Evolutionary conservation across 2,113 vertebrate species (phyloP).

Genomic region (Nothocercus nigrocapillus): DNA sequence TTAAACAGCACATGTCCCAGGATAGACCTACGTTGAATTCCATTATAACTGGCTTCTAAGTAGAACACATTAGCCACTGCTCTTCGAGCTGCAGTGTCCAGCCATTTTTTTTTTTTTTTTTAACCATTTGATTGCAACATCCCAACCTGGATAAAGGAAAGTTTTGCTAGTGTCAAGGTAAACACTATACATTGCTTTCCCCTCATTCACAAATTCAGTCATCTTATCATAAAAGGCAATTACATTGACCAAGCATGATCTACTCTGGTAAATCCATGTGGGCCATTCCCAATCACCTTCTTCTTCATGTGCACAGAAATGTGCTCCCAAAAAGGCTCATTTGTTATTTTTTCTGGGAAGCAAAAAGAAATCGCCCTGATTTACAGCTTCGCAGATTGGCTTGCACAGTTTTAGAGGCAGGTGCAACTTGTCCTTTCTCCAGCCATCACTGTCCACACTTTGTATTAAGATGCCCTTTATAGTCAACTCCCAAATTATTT

Average conservation of each 20-base stretch:
- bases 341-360: background rate
- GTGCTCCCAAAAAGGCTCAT: background rate
- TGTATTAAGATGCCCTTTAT: background rate
- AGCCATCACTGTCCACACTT: fast-evolving
- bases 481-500: background rate
- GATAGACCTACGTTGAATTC: background rate
- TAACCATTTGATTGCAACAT: background rate
- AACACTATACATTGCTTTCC: background rate
- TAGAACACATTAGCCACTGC: background rate
- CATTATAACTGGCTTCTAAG: background rate
- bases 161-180: background rate
- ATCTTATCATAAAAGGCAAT: background rate
- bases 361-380: background rate
- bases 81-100: background rate
- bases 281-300: background rate
- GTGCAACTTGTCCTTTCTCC: background rate
- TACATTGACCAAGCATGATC: background rate
- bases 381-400: background rate
- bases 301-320: fast-evolving
- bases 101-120: background rate
- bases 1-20: background rate
- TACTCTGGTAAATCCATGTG: background rate
- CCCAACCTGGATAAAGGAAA: background rate
- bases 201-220: background rate
- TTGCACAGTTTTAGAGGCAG: background rate